phyloP scores from a whole-genome alignment of 2,888 invertebrate genomes.

The Hemicrepidius hirtus region DNA sequence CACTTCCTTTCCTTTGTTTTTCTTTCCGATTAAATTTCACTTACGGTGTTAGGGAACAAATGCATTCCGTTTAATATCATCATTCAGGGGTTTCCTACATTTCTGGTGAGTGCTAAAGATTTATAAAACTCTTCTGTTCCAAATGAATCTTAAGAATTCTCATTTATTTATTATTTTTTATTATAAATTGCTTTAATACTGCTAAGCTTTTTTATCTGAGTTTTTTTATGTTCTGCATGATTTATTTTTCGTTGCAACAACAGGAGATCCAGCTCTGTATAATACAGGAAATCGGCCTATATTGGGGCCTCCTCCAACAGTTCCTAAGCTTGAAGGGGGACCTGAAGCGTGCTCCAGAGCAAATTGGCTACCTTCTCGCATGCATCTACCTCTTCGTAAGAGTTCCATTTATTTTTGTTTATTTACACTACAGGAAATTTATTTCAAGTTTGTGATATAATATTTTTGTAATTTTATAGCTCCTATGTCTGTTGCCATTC shows the following conservation, averaged over 20 bases:
- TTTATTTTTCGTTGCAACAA: slow-evolving; percentile 63
- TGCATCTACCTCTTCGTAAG: slow-evolving; percentile 81
- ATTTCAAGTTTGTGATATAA: slow-evolving; percentile 45
- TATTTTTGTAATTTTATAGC: slow-evolving; percentile 54
- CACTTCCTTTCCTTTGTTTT: too few relatives aligned
- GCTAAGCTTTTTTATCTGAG: slow-evolving; percentile 67
- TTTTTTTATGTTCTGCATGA: slow-evolving; percentile 64
- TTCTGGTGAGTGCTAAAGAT: too few relatives aligned
- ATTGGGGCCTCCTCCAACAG: slow-evolving; percentile 71
- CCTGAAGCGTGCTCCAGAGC: slow-evolving; percentile 77
- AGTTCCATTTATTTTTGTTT: slow-evolving; percentile 69
- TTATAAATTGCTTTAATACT: slow-evolving; percentile 56
- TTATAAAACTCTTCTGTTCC: too few relatives aligned
- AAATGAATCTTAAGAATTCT: too few relatives aligned
- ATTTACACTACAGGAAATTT: neutral
- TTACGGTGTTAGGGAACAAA: too few relatives aligned
- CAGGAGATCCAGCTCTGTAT: slow-evolving; percentile 70
- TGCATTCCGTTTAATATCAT: too few relatives aligned
- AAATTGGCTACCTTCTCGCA: slow-evolving; percentile 80
- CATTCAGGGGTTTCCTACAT: too few relatives aligned
- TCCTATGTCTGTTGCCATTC: slow-evolving; percentile 47
- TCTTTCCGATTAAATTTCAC: too few relatives aligned
- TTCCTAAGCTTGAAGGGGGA: slow-evolving; percentile 76
- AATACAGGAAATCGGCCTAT: slow-evolving; percentile 68
- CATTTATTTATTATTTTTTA: too few relatives aligned